Base-by-base conservation (phyloP, 2,113 vertebrate genomes). In the Circaetus cinerascens region DNA sequence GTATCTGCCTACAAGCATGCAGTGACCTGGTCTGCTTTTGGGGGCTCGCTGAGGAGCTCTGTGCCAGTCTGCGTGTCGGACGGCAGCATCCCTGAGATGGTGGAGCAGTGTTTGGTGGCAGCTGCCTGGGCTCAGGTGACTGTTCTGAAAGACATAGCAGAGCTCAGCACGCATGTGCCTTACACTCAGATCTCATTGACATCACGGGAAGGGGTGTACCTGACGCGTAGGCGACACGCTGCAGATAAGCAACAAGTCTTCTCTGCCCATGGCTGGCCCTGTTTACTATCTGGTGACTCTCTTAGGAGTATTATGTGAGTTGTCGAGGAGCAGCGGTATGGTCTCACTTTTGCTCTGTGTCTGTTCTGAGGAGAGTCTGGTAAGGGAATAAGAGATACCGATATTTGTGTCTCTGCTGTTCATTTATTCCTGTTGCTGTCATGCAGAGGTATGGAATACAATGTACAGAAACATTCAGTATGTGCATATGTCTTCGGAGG, bases 191-290 rank as follows among this genome's bases (percentile, higher is more conserved):
- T 67, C 76, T 55, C 11, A 0, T 7, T 5, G 6, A 3, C 2
- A 1, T 7, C 0, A 2, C 1, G 1, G 86, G 18, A 45, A 25
- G 48, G 66, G 43, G 5, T 25, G 38, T 17, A 5, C 0, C 1
- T 15, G 50, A 5, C 15, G 23, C 13, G 57, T 4, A 15, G 32
- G 55, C 0, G 22, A 60, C 13, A 10, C 3, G 0, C 4, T 16
- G 19, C 19, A 38, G 59, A 57, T 25, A 26, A 57, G 19, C 36
- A 66, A 4, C 53, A 11, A 1, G 41, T 55, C 22, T 43, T 41
- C 46, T 30, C 50, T 91, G 79, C 63, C 51, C 0, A 0, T 4
- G 17, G 12, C 62, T 75, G 76, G 50, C 55, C 34, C 11, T 18
- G 8, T 40, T 68, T 29, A 3, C 40, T 23, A 0, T 11, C 51